Conservation (phyloP, 2,113 vertebrate genomes). For the Ictidomys tridecemlineatus region DNA sequence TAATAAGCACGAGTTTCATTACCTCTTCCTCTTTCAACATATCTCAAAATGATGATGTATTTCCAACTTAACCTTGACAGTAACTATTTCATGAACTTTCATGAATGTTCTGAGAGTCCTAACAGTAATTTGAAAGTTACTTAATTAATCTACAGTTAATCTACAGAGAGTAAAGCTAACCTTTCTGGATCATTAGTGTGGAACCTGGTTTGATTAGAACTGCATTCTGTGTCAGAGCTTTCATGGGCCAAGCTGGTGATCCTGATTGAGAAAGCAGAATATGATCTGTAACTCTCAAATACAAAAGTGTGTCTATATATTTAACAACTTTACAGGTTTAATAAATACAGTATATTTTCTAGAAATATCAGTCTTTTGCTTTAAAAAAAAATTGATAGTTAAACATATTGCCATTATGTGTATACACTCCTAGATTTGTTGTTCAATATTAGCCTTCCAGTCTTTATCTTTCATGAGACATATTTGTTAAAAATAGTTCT, state of each 20-base stretch:
- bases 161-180: not conserved
- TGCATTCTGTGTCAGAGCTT: not conserved
- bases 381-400: slow-evolving; percentile 34
- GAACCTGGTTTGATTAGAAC: slow-evolving; percentile 18
- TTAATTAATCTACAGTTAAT: not conserved
- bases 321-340: not conserved
- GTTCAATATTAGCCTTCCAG: not conserved
- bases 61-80: not conserved
- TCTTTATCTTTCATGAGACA: slow-evolving; percentile 15
- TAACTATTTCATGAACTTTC: not conserved
- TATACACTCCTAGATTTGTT: not conserved
- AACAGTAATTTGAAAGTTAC: slow-evolving; percentile 50
- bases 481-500: slow-evolving; percentile 41
- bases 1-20: not conserved
- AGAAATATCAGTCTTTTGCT: not conserved
- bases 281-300: not conserved
- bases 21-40: not conserved
- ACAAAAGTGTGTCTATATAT: not conserved
- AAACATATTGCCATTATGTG: not conserved
- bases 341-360: not conserved
- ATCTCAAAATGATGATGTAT: not conserved
- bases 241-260: not conserved
- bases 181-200: not conserved
- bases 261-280: not conserved
- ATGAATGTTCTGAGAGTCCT: not conserved